phyloP scores from a whole-genome alignment of 2,113 vertebrate species.

The Muntiacus muntjak region DNA sequence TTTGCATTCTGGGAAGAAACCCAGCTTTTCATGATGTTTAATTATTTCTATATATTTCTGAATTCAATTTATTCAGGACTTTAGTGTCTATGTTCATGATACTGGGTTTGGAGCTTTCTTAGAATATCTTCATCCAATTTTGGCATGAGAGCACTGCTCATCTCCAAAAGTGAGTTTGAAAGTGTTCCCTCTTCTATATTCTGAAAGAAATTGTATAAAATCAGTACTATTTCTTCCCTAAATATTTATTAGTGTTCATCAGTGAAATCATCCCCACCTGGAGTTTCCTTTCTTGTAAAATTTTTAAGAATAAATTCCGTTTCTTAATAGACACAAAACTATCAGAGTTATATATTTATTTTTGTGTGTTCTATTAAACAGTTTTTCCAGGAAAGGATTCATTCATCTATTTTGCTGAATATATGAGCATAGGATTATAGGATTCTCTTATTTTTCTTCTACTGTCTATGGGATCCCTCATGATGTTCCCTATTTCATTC shows the following conservation, averaged over 20 bases:
- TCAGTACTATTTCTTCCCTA: neutral
- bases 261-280: neutral
- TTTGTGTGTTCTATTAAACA: neutral
- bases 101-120: neutral
- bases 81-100: neutral
- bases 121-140: neutral
- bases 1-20: neutral
- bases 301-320: neutral
- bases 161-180: neutral
- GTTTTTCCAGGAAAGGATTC: neutral
- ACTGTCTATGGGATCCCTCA: neutral
- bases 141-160: neutral
- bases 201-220: neutral
- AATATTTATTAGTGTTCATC: neutral
- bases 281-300: neutral
- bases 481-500: neutral
- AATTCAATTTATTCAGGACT: neutral
- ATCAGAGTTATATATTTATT: neutral
- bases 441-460: neutral
- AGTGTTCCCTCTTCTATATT: neutral
- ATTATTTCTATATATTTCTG: neutral
- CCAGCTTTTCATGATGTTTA: neutral
- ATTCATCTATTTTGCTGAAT: neutral
- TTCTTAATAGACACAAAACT: neutral
- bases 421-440: neutral